Conservation (phyloP, 1,140 invertebrate genomes). For the Leucophenga varia region DNA sequence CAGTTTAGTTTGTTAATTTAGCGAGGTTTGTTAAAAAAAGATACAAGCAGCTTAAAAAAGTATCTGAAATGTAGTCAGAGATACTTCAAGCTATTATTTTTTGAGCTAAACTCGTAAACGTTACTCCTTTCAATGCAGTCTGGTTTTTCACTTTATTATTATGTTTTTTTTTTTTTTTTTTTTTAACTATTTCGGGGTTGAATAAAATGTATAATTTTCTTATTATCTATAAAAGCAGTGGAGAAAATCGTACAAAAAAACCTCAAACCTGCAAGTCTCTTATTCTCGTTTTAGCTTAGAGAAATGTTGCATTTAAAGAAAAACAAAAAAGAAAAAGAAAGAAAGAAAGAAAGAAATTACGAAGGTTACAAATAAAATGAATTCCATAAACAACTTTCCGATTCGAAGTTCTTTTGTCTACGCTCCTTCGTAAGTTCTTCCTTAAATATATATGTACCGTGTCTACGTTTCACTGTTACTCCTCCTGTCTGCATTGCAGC, state of each 20-base stretch:
- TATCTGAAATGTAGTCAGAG: too few species aligned
- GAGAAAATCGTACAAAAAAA: constrained; percentile 5
- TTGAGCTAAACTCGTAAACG: too few species aligned
- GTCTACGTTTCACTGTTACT: constrained; percentile 17
- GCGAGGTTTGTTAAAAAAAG: too few species aligned
- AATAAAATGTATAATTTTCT: constrained; percentile 56
- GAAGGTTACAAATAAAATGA: constrained; percentile 37
- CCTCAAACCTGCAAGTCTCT: constrained; percentile 12
- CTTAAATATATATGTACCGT: constrained; percentile 9
- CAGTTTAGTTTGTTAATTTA: too few species aligned
- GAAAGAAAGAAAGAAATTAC: constrained; percentile 1
- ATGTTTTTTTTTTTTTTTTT: neutral
- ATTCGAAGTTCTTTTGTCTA: too few species aligned
- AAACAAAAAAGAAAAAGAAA: constrained; percentile 11
- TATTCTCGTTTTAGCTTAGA: constrained; percentile 6
- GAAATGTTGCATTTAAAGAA: constrained; percentile 10
- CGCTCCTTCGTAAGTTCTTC: too few species aligned
- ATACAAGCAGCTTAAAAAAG: too few species aligned
- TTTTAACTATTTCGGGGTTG: too few species aligned
- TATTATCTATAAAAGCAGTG: constrained; percentile 40
- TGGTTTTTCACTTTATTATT: neutral
- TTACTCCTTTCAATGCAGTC: too few species aligned
- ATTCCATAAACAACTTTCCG: constrained; percentile 51
- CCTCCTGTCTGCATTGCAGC: constrained; percentile 35
- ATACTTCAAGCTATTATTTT: too few species aligned